Percentiles rank a stretch among this genome's conserved stretches.
Conservation (phyloP, 2,797 vertebrate species). For the Poeciliopsis gracilis region DNA sequence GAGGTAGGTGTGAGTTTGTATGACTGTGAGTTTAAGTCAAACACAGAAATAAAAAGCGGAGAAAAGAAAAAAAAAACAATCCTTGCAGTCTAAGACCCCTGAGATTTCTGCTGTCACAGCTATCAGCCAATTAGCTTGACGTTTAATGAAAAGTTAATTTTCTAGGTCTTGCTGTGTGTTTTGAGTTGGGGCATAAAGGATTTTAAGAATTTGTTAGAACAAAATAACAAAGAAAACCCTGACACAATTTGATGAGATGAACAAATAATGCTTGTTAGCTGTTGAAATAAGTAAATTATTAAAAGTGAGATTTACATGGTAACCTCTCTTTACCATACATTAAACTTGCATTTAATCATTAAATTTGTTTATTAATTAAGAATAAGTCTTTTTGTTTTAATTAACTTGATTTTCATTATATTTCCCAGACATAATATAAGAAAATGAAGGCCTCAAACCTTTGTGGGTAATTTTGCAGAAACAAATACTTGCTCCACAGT, state of each 20-base stretch:
- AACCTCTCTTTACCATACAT: not conserved
- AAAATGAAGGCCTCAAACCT: not conserved
- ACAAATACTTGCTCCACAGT: not conserved
- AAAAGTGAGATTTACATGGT: not conserved
- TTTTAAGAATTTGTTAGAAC: constrained; percentile 23
- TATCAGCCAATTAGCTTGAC: constrained; percentile 63
- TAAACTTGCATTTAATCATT: not conserved
- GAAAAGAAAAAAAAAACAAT: constrained; percentile 37
- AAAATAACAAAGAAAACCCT: not conserved
- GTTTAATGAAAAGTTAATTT: constrained; percentile 63
- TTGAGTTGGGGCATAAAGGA: constrained; percentile 15
- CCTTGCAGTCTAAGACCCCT: constrained; percentile 27
- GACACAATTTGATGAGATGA: not conserved
- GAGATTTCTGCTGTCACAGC: constrained; percentile 53
- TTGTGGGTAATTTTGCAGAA: not conserved
- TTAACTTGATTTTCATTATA: not conserved
- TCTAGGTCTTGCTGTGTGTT: constrained; percentile 30
- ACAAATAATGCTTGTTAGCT: not conserved
- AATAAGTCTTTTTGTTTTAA: not conserved
- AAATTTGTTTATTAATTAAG: not conserved
- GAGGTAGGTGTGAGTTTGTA: constrained; percentile 48
- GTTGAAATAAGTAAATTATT: not conserved
- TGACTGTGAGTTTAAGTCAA: constrained; percentile 15
- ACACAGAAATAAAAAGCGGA: constrained; percentile 18
- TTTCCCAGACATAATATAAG: not conserved